These are phyloP conservation scores for Aulostomus chinensis DNA, from an alignment of 2,797 vertebrate genomes.

Conservation along the genomic window DNA sequence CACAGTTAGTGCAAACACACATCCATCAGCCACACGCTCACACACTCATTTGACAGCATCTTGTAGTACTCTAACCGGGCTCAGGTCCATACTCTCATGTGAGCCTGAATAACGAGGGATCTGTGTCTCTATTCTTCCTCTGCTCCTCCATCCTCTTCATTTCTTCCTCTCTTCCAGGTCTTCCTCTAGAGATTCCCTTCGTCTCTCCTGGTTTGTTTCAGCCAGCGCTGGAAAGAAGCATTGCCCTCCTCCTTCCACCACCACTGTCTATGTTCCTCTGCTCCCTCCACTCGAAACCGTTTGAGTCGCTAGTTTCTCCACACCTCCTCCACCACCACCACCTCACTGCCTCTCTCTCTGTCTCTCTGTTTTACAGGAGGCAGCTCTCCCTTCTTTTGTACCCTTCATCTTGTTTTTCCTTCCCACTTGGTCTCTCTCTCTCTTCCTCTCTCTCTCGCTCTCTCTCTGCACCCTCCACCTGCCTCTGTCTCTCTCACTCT, in stretches of 20 bases:
- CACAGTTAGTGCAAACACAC: constrained; percentile 42
- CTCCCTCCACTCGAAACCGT: constrained; percentile 26
- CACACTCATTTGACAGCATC: constrained; percentile 48
- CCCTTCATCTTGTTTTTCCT: constrained; percentile 67
- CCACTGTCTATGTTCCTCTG: constrained; percentile 22
- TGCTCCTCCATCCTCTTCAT: constrained; percentile 51
- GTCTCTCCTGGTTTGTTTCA: constrained; percentile 54
- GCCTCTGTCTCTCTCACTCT: constrained; percentile 58
- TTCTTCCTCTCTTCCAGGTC: constrained; percentile 11
- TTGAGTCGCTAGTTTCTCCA: constrained; percentile 36
- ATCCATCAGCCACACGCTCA: constrained; percentile 37
- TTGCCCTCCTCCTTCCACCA: constrained; percentile 24
- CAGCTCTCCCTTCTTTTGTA: constrained; percentile 50
- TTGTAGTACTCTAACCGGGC: constrained; percentile 36
- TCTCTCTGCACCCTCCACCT: constrained; percentile 58
- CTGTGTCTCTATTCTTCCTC: constrained; percentile 36
- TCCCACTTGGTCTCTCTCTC: constrained; percentile 57
- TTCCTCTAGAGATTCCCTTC: constrained; percentile 6
- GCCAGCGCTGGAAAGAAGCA: constrained; percentile 38
- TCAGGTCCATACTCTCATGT: constrained; percentile 51
- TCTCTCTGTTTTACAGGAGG: constrained; percentile 35
- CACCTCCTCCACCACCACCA: constrained; percentile 19
- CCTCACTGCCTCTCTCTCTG: constrained; percentile 26
- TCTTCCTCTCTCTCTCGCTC: constrained; percentile 42
- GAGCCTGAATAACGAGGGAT: constrained; percentile 41